Conservation (phyloP, 2,888 invertebrate species). For the Nematopogon swammerdamellus region DNA sequence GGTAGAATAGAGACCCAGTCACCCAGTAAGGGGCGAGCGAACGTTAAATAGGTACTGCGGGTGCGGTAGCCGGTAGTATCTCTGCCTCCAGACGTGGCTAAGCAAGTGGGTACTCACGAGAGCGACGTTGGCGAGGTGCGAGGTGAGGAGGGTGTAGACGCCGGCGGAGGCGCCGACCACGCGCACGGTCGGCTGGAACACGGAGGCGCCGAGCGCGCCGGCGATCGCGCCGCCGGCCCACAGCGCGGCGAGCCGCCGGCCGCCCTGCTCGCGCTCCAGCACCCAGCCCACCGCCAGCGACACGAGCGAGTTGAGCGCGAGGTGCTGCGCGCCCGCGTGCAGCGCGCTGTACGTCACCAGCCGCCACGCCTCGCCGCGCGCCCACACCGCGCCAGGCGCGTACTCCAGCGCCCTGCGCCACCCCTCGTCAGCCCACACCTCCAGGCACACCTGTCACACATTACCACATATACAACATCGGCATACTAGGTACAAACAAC, state of each 20-base stretch:
- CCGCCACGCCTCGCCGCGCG: slow-evolving; percentile 73
- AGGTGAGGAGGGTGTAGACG: slow-evolving; percentile 83
- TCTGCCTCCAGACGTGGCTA: too few relatives aligned
- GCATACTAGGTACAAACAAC: not conserved
- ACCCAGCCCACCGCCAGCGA: slow-evolving; percentile 50
- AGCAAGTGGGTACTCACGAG: not conserved
- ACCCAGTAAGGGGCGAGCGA: too few relatives aligned
- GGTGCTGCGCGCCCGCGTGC: slow-evolving; percentile 73
- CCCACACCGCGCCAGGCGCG: slow-evolving; percentile 33
- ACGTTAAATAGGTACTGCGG: too few relatives aligned
- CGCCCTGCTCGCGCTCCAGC: slow-evolving; percentile 71
- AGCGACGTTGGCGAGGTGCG: slow-evolving; percentile 77
- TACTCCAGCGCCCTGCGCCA: slow-evolving; percentile 28
- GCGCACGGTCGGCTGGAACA: slow-evolving; percentile 69
- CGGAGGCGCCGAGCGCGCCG: slow-evolving; percentile 72
- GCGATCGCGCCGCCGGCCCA: slow-evolving; percentile 75
- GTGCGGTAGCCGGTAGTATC: too few relatives aligned
- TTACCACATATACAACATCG: too few relatives aligned
- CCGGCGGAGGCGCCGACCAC: slow-evolving; percentile 90
- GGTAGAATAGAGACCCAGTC: too few relatives aligned
- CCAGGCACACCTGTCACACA: not conserved
- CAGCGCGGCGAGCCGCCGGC: slow-evolving; percentile 63
- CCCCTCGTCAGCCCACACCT: slow-evolving; percentile 15
- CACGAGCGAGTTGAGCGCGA: slow-evolving; percentile 65
- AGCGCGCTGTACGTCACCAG: slow-evolving; percentile 75